Evolutionary conservation across 2,888 invertebrate species (phyloP).

Genomic region (Geophilus truncorum): DNA sequence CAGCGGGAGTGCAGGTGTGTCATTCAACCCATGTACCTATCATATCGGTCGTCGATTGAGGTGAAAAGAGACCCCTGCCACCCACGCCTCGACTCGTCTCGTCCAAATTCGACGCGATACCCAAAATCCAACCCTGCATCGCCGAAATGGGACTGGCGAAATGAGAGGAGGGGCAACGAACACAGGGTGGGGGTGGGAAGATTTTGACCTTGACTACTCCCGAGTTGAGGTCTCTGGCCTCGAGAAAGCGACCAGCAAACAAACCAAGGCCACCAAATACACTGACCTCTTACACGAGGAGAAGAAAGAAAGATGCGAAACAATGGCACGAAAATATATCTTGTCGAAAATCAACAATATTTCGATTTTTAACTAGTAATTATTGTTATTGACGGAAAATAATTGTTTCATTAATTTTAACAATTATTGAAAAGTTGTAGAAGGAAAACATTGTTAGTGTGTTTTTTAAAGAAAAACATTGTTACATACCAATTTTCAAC

Average conservation of each 20-base stretch:
- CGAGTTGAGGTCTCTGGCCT: conserved; percentile 30
- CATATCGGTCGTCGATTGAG: neutral
- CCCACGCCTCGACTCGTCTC: too few relatives aligned
- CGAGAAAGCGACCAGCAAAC: conserved; percentile 10
- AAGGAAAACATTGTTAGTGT: neutral
- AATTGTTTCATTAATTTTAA: too few relatives aligned
- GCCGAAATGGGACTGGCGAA: neutral
- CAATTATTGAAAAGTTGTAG: too few relatives aligned
- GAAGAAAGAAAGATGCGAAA: neutral
- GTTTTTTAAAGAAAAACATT: neutral
- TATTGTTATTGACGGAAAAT: too few relatives aligned
- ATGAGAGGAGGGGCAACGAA: conserved; percentile 28
- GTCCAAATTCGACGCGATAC: too few relatives aligned
- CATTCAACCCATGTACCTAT: too few relatives aligned
- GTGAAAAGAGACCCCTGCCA: neutral
- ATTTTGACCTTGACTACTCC: conserved; percentile 21
- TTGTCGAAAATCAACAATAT: too few relatives aligned
- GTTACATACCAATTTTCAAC: conserved; percentile 42
- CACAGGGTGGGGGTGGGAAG: conserved; percentile 8
- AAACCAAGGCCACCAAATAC: conserved; percentile 17
- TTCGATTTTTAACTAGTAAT: too few relatives aligned
- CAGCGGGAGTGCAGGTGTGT: neutral
- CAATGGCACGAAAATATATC: conserved; percentile 12
- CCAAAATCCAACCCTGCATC: neutral
- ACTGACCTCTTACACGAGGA: neutral